Evolutionary conservation across 1,140 invertebrate genomes (phyloP), one percentile per base, ranked within the genome.

Genomic region (Plectrocnemia conspersa): DNA sequence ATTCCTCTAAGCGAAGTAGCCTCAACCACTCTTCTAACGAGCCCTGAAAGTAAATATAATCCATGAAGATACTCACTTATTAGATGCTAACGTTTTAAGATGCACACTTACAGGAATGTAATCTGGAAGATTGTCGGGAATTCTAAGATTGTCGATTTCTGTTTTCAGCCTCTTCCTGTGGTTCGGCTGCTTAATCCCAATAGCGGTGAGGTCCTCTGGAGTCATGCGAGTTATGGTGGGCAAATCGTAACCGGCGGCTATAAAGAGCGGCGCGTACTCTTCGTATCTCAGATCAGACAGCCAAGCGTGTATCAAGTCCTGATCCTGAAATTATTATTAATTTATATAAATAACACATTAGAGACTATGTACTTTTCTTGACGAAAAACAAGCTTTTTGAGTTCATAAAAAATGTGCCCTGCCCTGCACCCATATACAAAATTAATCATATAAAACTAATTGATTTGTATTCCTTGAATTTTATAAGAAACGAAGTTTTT

Each of bases 161-260:
- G 91, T 84, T 76, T 98, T 98, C 59, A 99, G 80, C 63, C 88
- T 82, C 67, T 98, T 97, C 55, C 97, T 81, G 73, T 99, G 94
- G 70, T 93, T 89, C 24, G 97, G 97, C 75, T 98, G 97, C 65
- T 95, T 98, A 62, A 99, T 97, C 64, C 86, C 86, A 64, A 88
- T 85, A 33, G 84, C 86, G 5, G 86, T 88, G 61, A 88, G 77
- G 75, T 88, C 93, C 76, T 98, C 95, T 0, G 97, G 96, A 15
- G 97, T 99, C 93, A 98, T 98, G 54, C 93, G 79, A 19, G 92
- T 91, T 64, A 98, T 95, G 0, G 96, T 98, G 16, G 92, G 86
- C 76, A 99, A 84, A 76, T 99, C 97, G 70, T 99, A 99, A 25
- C 96, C 97, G 32, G 96, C 93, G 16, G 89, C 83, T 40, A 93